Conservation (phyloP, 2,113 vertebrate genomes). For the Hepsetus odoe region DNA sequence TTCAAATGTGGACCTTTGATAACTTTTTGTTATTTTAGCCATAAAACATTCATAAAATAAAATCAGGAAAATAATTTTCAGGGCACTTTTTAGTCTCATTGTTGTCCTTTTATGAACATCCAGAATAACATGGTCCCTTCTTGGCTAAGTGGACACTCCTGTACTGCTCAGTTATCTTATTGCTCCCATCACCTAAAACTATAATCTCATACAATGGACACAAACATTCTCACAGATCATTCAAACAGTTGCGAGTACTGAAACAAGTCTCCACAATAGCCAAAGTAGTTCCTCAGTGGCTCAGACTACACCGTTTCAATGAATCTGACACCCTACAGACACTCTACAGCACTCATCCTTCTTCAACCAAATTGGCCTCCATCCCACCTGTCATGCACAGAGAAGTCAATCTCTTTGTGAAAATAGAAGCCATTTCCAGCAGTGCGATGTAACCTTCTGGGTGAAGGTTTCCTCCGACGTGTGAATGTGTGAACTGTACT, state of each 20-base stretch:
- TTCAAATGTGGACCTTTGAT: no score
- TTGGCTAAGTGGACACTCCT: conserved; percentile 42
- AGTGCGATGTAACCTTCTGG: not conserved
- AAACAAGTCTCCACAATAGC: conserved; percentile 35
- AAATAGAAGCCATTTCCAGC: conserved; percentile 49
- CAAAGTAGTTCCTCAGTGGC: conserved; percentile 43
- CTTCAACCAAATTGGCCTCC: conserved; percentile 36
- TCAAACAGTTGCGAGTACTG: not conserved
- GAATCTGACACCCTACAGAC: conserved; percentile 61
- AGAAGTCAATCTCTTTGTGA: conserved; percentile 55
- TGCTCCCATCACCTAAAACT: not conserved
- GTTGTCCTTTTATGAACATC: no score
- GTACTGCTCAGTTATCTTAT: conserved; percentile 13
- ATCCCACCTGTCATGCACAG: conserved; percentile 59
- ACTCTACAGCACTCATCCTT: conserved; percentile 20
- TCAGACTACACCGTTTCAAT: conserved; percentile 65
- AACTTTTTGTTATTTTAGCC: no score
- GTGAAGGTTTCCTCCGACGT: conserved; percentile 13
- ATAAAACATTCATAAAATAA: no score
- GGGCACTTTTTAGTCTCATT: no score
- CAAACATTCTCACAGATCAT: conserved; percentile 18
- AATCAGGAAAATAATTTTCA: no score
- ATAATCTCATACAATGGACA: conserved; percentile 46
- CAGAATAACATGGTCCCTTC: conserved; percentile 15
- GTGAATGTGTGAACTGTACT: not conserved